phyloP scores from a whole-genome alignment of 1,140 invertebrate species.

The Drosophila repletoides region DNA sequence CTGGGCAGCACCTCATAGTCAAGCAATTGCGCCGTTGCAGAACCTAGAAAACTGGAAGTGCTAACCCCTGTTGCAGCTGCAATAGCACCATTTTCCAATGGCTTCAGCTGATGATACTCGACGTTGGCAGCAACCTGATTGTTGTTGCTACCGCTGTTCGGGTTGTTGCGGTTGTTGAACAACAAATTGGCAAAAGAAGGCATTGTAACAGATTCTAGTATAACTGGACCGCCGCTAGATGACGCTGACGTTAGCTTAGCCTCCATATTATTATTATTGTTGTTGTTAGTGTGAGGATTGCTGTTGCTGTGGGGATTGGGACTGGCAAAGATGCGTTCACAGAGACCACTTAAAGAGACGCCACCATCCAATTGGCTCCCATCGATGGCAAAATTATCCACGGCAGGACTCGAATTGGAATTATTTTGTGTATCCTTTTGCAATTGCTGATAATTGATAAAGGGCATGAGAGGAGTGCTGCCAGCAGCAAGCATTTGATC shows the following conservation, averaged over 20 bases:
- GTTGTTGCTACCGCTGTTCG: conserved; percentile 23
- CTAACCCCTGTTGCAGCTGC: conserved; percentile 20
- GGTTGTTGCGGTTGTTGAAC: conserved; percentile 43
- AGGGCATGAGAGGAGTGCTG: conserved; percentile 56
- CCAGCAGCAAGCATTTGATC: conserved; percentile 78
- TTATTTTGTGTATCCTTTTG: conserved; percentile 47
- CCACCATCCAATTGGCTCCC: conserved; percentile 63
- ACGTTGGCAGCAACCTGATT: conserved; percentile 13
- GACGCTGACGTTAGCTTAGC: conserved; percentile 29
- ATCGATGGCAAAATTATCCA: conserved; percentile 59
- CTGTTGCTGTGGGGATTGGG: conserved; percentile 63
- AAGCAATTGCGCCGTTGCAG: conserved; percentile 53
- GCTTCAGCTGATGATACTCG: conserved; percentile 70
- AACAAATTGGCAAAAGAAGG: conserved; percentile 69
- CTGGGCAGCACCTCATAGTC: conserved; percentile 49
- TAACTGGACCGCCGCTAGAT: conserved; percentile 27
- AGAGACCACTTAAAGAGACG: conserved; percentile 67
- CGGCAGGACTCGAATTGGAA: conserved; percentile 13
- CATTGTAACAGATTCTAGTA: conserved; percentile 65
- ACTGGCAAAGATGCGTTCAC: conserved; percentile 71
- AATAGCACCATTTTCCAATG: conserved; percentile 37
- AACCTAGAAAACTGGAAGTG: conserved; percentile 53
- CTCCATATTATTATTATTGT: conserved; percentile 44
- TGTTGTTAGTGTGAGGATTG: conserved; percentile 41
- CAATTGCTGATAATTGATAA: conserved; percentile 53